These are phyloP conservation scores for Leiothrix lutea DNA, from an alignment of 2,113 vertebrate genomes.

Conservation along the genomic window DNA sequence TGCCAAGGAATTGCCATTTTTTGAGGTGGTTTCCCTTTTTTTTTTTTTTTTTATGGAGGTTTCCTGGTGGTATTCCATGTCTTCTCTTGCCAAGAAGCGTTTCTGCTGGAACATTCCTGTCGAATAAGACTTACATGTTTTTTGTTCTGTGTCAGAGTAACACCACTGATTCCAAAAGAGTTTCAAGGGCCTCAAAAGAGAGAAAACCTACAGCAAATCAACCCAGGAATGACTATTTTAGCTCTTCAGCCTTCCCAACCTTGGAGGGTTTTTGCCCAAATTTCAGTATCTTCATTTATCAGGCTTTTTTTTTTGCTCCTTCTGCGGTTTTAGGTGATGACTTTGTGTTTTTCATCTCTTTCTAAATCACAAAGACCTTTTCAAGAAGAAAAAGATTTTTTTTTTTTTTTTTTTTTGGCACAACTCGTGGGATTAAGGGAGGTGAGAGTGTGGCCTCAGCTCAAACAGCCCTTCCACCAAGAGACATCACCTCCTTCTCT, in stretches of 20 bases:
- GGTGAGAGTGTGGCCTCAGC: neutral
- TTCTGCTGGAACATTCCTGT: neutral
- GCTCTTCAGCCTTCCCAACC: neutral
- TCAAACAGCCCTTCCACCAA: neutral
- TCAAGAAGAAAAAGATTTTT: neutral
- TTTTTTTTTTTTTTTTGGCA: neutral
- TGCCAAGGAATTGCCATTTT: neutral
- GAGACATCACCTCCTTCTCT: neutral
- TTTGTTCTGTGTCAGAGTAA: neutral
- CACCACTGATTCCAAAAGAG: neutral
- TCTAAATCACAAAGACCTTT: neutral
- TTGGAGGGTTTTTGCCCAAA: neutral
- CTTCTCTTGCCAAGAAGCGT: neutral
- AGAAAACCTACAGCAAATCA: neutral
- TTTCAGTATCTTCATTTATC: neutral
- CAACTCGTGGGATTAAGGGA: neutral
- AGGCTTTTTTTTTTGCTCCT: neutral
- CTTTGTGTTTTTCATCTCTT: neutral
- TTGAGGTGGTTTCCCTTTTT: neutral
- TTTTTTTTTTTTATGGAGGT: neutral
- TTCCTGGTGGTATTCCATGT: neutral
- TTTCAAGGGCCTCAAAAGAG: neutral
- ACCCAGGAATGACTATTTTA: neutral
- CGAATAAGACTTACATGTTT: neutral
- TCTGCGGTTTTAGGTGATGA: neutral